A percentile compares a stretch with the other conserved stretches of the same genome.
Conservation (phyloP, 2,113 vertebrate species). For the Actenoides lindsayi region DNA sequence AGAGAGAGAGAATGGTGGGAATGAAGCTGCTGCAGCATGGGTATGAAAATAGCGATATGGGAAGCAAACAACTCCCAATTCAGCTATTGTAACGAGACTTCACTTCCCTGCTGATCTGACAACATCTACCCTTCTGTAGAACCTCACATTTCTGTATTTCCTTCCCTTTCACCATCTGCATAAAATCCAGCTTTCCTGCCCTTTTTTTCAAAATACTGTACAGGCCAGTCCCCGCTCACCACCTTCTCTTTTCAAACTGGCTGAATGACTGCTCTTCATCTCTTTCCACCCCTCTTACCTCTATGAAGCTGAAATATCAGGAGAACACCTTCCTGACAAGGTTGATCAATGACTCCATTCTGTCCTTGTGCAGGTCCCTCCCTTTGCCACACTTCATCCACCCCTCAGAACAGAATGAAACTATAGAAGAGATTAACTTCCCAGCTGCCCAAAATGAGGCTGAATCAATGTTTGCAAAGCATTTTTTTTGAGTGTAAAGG, state of each 20-base stretch:
- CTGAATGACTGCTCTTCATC: slow-evolving; percentile 43
- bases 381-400: slow-evolving; percentile 68
- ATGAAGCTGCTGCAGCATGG: slow-evolving; percentile 53
- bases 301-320: slow-evolving; percentile 66
- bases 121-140: not conserved
- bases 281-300: slow-evolving; percentile 70
- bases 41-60: slow-evolving; percentile 25
- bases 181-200: slow-evolving; percentile 7
- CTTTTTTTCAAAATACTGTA: not conserved
- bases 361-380: slow-evolving; percentile 69
- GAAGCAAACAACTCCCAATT: slow-evolving; percentile 62
- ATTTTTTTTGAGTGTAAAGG: slow-evolving; percentile 8
- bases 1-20: not conserved
- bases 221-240: slow-evolving; percentile 23
- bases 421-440: slow-evolving; percentile 71
- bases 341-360: slow-evolving; percentile 70
- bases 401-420: slow-evolving; percentile 71
- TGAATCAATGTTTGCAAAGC: slow-evolving; percentile 56
- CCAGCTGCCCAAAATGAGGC: slow-evolving; percentile 41
- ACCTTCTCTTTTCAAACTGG: slow-evolving; percentile 10
- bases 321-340: slow-evolving; percentile 69
- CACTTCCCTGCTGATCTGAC: not conserved
- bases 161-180: not conserved
- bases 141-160: not conserved
- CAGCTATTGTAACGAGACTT: not conserved